Percentiles rank a stretch among this genome's conserved stretches.
These are phyloP conservation scores for Epinotia ramella DNA, from an alignment of 2,888 invertebrate genomes.

Conservation along the genomic window DNA sequence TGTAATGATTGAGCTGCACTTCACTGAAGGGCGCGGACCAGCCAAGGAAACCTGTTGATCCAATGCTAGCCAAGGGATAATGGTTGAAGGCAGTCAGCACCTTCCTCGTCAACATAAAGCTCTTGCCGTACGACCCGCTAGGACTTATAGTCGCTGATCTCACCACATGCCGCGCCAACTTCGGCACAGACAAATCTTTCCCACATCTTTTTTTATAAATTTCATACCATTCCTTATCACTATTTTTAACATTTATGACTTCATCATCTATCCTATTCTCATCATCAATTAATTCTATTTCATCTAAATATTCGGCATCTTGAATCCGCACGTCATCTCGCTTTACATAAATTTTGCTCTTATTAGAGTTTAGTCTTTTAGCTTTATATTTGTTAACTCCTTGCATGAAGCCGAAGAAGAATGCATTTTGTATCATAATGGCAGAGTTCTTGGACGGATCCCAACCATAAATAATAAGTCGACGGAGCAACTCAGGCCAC, in stretches of 20 bases:
- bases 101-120: constrained; percentile 87
- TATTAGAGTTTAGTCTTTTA: constrained; percentile 53
- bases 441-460: constrained; percentile 83
- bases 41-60: constrained; percentile 81
- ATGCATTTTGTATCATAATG: constrained; percentile 88
- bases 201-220: constrained; percentile 67
- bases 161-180: constrained; percentile 77
- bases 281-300: constrained; percentile 68
- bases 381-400: constrained; percentile 59
- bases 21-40: constrained; percentile 85
- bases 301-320: constrained; percentile 57
- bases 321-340: constrained; percentile 76
- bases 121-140: constrained; percentile 88
- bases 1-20: constrained; percentile 89
- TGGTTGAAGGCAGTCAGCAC: constrained; percentile 91
- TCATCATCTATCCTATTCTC: constrained; percentile 60
- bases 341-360: constrained; percentile 71
- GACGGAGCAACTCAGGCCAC: constrained; percentile 85
- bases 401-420: constrained; percentile 87
- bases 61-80: constrained; percentile 87
- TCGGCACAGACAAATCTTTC: constrained; percentile 65
- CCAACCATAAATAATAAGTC: constrained; percentile 74
- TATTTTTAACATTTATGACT: constrained; percentile 63
- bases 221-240: constrained; percentile 53
- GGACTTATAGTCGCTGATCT: constrained; percentile 86